phyloP scores from a whole-genome alignment of 2,113 vertebrate genomes.

The Kryptolebias marmoratus region DNA sequence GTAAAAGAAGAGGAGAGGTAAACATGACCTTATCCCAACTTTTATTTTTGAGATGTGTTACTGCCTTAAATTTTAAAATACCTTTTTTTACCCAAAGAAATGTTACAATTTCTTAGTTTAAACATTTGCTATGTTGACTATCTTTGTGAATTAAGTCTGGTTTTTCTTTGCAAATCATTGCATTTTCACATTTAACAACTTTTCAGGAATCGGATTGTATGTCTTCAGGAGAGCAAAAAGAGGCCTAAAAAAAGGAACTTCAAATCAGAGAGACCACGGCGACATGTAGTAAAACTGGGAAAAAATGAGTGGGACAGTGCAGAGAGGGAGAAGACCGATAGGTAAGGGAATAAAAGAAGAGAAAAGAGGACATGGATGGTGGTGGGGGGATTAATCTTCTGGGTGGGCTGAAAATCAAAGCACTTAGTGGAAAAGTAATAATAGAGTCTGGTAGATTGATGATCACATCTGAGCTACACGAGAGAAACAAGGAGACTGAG shows the following conservation, averaged over 20 bases:
- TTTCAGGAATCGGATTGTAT: too few species aligned
- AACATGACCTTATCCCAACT: too few species aligned
- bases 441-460: constrained; percentile 81
- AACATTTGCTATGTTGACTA: too few species aligned
- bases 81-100: too few species aligned
- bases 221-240: not conserved
- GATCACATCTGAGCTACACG: constrained; percentile 68
- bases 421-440: constrained; percentile 77
- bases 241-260: constrained; percentile 1
- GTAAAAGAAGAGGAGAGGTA: too few species aligned
- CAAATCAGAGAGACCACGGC: not conserved
- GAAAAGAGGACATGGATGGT: constrained; percentile 26
- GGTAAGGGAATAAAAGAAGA: constrained; percentile 41
- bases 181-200: too few species aligned
- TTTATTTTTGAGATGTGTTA: too few species aligned
- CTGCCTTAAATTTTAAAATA: too few species aligned
- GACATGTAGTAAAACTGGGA: constrained; percentile 1
- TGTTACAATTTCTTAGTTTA: too few species aligned
- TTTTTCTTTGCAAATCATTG: too few species aligned
- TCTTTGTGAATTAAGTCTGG: too few species aligned
- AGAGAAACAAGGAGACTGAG: constrained; percentile 49
- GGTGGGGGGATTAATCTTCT: constrained; percentile 57
- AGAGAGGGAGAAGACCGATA: constrained; percentile 9
- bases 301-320: not conserved
- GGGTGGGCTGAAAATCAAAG: constrained; percentile 83